Percentiles rank a stretch among this genome's conserved stretches.
These are phyloP conservation scores for Linepithema humile DNA, from an alignment of 1,140 invertebrate genomes.

Conservation along the genomic window DNA sequence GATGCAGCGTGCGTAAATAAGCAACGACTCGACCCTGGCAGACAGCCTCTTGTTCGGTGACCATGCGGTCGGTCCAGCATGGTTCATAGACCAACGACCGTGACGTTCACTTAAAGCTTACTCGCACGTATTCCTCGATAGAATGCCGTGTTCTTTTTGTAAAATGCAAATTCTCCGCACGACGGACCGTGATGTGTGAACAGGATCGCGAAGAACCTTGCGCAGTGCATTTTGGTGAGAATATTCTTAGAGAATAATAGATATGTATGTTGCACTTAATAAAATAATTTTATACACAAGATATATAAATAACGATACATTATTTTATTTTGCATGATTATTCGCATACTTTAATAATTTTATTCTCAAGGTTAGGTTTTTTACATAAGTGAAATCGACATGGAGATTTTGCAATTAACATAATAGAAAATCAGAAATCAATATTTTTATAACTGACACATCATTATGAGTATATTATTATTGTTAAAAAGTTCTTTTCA, in stretches of 20 bases:
- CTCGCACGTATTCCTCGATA: slow-evolving; percentile 72
- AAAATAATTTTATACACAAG: not conserved
- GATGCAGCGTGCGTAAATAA: slow-evolving; percentile 66
- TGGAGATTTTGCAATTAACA: slow-evolving; percentile 45
- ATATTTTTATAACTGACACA: too few relatives aligned
- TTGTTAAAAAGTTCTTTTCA: too few relatives aligned
- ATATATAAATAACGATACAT: not conserved
- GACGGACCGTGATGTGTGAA: slow-evolving; percentile 58
- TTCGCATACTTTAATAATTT: not conserved
- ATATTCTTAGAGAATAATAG: not conserved
- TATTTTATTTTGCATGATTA: too few relatives aligned
- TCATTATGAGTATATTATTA: too few relatives aligned
- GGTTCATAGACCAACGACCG: slow-evolving; percentile 68
- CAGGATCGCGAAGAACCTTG: slow-evolving; percentile 48
- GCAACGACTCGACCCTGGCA: slow-evolving; percentile 73
- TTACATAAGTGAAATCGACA: not conserved
- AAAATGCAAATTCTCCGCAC: slow-evolving; percentile 77
- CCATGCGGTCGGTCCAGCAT: slow-evolving; percentile 62
- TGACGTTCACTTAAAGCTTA: slow-evolving; percentile 70
- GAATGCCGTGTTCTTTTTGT: slow-evolving; percentile 72
- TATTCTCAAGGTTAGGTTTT: not conserved
- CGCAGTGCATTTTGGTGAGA: slow-evolving; percentile 43
- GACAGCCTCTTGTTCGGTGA: slow-evolving; percentile 71
- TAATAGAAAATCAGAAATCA: slow-evolving; percentile 46
- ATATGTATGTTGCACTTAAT: not conserved